Conservation (phyloP, 2,888 invertebrate species). For the Dioctria rufipes region DNA sequence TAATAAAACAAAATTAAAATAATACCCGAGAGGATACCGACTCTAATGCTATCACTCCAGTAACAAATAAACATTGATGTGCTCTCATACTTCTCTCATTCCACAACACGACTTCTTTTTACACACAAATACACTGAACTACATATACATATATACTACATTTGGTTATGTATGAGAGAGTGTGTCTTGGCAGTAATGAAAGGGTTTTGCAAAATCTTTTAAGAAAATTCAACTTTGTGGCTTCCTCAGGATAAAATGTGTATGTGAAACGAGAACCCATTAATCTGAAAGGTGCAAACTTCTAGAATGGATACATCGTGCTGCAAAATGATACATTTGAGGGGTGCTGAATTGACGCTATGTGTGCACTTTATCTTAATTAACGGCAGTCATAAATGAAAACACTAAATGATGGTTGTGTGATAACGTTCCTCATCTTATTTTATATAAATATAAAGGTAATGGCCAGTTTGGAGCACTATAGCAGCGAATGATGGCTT, state of each 20-base stretch:
- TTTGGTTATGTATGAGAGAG: not conserved
- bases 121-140: not conserved
- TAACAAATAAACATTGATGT: slow-evolving; percentile 52
- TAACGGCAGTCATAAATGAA: slow-evolving; percentile 52
- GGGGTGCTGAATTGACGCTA: slow-evolving; percentile 41
- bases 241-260: slow-evolving; percentile 27
- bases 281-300: slow-evolving; percentile 51
- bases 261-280: slow-evolving; percentile 18
- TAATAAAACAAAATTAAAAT: slow-evolving; percentile 56
- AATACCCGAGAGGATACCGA: slow-evolving; percentile 50
- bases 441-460: not conserved
- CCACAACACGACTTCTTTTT: not conserved
- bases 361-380: slow-evolving; percentile 53
- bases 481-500: not conserved
- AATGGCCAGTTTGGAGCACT: slow-evolving; percentile 40
- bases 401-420: slow-evolving; percentile 46
- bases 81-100: slow-evolving; percentile 24
- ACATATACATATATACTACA: not conserved
- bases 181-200: slow-evolving; percentile 9
- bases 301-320: slow-evolving; percentile 50
- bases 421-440: slow-evolving; percentile 9
- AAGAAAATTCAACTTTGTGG: slow-evolving; percentile 52
- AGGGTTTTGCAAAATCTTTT: slow-evolving; percentile 53
- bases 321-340: slow-evolving; percentile 49
- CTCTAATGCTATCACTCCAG: slow-evolving; percentile 47